These are phyloP conservation scores for Pollenia amentaria DNA, from an alignment of 2,888 invertebrate species.

Conservation along the genomic window DNA sequence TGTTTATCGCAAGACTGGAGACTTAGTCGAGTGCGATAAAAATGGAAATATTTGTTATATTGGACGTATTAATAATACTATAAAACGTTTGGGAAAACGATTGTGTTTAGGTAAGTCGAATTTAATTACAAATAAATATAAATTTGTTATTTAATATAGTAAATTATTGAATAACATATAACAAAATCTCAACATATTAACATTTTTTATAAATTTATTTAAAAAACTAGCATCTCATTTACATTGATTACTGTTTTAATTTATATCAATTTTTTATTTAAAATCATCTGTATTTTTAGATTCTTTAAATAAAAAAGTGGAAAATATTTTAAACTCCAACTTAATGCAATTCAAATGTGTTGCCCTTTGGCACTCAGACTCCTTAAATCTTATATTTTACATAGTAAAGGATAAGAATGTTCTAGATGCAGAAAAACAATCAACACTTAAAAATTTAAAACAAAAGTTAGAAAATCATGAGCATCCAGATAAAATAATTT, in stretches of 20 bases:
- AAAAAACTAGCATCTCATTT: too few relatives aligned
- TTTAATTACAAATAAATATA: neutral
- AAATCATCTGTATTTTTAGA: slow-evolving; percentile 51
- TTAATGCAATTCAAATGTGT: slow-evolving; percentile 19
- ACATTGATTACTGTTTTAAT: too few relatives aligned
- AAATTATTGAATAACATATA: neutral
- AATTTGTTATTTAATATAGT: neutral
- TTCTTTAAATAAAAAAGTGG: slow-evolving; percentile 58
- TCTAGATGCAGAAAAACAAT: neutral
- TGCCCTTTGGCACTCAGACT: slow-evolving; percentile 62
- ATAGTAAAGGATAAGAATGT: slow-evolving; percentile 9
- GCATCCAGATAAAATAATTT: slow-evolving; percentile 88
- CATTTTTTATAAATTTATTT: too few relatives aligned
- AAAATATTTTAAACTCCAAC: slow-evolving; percentile 34
- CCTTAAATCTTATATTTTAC: slow-evolving; percentile 56
- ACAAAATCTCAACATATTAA: too few relatives aligned
- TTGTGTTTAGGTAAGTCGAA: slow-evolving; percentile 77
- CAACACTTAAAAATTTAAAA: slow-evolving; percentile 13
- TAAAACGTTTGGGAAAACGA: slow-evolving; percentile 88
- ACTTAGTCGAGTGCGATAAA: slow-evolving; percentile 87
- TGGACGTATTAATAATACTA: slow-evolving; percentile 88
- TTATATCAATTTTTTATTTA: neutral
- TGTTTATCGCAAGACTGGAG: slow-evolving; percentile 89
- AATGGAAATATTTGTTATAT: slow-evolving; percentile 87
- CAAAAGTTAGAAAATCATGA: slow-evolving; percentile 83